phyloP scores from a whole-genome alignment of 1,140 invertebrate genomes.

The Trichonephila clavipes region DNA sequence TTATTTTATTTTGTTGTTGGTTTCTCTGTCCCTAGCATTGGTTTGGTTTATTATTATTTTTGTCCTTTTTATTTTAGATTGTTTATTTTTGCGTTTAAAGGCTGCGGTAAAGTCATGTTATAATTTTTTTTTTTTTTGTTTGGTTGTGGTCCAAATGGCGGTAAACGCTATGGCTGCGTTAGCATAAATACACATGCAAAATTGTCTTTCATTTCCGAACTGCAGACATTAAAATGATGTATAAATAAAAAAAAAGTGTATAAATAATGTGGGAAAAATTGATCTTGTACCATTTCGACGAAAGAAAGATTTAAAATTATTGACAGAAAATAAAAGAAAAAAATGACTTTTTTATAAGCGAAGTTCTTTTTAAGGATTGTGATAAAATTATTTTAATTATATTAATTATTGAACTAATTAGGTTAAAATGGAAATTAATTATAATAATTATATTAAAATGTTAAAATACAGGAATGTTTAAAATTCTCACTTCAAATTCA shows the following conservation, averaged over 20 bases:
- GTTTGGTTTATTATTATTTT: not conserved
- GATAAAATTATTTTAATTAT: too few relatives aligned
- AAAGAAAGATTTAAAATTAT: too few relatives aligned
- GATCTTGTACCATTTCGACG: too few relatives aligned
- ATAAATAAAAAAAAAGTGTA: not conserved
- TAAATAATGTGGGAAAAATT: too few relatives aligned
- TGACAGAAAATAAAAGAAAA: too few relatives aligned
- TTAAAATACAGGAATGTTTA: too few relatives aligned
- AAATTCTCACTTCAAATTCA: too few relatives aligned
- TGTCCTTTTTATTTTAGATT: not conserved
- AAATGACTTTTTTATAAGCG: too few relatives aligned
- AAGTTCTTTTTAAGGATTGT: too few relatives aligned
- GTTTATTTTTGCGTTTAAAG: slow-evolving; percentile 2
- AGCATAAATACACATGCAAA: not conserved
- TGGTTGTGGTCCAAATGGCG: not conserved
- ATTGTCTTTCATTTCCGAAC: not conserved
- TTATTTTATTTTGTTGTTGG: slow-evolving; percentile 34
- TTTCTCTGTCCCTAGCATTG: not conserved
- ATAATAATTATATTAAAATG: too few relatives aligned
- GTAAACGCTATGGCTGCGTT: not conserved
- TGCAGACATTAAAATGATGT: not conserved
- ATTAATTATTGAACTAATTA: too few relatives aligned
- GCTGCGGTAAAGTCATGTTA: slow-evolving; percentile 10
- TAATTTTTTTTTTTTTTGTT: not conserved
- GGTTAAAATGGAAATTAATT: too few relatives aligned